Conservation (phyloP, 2,888 invertebrate species). For the Hedya salicella region DNA sequence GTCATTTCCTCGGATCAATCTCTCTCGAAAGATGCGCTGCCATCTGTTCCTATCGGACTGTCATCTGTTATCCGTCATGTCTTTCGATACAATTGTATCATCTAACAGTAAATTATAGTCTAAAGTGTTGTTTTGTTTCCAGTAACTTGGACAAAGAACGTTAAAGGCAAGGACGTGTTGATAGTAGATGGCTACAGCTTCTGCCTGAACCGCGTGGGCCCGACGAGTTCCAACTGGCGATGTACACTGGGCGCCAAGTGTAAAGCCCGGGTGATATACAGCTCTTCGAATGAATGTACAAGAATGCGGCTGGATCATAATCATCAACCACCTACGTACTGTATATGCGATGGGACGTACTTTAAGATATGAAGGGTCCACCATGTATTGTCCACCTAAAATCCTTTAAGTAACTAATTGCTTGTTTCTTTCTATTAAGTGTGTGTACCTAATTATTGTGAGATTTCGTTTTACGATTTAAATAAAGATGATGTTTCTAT, state of each 20-base stretch:
- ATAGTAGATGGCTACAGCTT: slow-evolving; percentile 14
- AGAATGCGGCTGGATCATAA: neutral
- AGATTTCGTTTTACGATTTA: too few relatives aligned
- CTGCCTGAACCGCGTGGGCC: neutral
- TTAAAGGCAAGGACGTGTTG: slow-evolving; percentile 1
- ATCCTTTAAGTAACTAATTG: too few relatives aligned
- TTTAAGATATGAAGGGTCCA: slow-evolving; percentile 1
- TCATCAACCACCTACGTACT: neutral
- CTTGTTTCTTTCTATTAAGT: too few relatives aligned
- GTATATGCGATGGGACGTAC: neutral
- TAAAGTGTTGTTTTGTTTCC: neutral
- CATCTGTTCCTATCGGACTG: too few relatives aligned
- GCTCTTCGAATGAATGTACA: neutral
- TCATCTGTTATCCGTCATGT: too few relatives aligned
- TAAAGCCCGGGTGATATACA: slow-evolving; percentile 5
- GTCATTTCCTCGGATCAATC: too few relatives aligned
- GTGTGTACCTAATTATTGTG: too few relatives aligned
- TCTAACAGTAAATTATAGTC: neutral
- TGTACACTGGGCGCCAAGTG: slow-evolving; percentile 11
- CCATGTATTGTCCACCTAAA: too few relatives aligned
- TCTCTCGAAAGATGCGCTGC: too few relatives aligned
- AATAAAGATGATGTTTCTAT: too few relatives aligned
- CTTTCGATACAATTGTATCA: too few relatives aligned
- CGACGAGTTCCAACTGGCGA: neutral
- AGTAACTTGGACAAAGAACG: slow-evolving; percentile 6